Percentiles rank a stretch among this genome's conserved stretches.
phyloP scores from a whole-genome alignment of 2,113 vertebrate genomes.

The Lipotes vexillifer region DNA sequence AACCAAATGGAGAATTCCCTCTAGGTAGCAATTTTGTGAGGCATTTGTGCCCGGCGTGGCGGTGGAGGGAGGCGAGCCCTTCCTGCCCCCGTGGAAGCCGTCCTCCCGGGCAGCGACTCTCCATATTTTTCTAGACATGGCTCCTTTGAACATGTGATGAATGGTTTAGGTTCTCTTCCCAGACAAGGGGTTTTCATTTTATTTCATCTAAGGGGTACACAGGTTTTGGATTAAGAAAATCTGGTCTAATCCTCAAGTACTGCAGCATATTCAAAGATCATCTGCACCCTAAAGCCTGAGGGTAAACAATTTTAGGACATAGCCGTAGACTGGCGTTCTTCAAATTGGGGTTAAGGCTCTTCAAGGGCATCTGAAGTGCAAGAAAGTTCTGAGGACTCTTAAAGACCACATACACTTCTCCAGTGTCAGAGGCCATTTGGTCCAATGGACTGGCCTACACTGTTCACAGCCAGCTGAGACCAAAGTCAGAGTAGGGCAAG shows the following conservation, averaged over 20 bases:
- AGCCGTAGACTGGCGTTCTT: accelerated
- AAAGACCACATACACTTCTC: neutral
- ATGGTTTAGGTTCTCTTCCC: neutral
- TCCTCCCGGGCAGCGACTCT: neutral
- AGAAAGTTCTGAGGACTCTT: neutral
- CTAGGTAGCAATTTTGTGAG: neutral
- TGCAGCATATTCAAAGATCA: neutral
- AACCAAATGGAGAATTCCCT: neutral
- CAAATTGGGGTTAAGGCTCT: neutral
- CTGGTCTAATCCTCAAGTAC: neutral
- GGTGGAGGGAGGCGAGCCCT: accelerated
- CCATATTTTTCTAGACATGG: neutral
- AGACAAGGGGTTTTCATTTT: neutral
- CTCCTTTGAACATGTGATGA: neutral
- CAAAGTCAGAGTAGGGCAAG: neutral
- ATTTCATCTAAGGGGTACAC: neutral
- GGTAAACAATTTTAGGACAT: neutral
- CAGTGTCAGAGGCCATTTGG: neutral
- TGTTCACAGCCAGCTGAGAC: neutral
- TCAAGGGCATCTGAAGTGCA: neutral
- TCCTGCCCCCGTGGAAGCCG: accelerated
- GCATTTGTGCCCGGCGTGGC: accelerated
- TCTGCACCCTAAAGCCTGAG: neutral
- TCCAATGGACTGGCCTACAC: neutral
- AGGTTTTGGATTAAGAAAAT: neutral